Conservation (phyloP, 2,113 vertebrate species). For the Pseudorectes ferrugineus region DNA sequence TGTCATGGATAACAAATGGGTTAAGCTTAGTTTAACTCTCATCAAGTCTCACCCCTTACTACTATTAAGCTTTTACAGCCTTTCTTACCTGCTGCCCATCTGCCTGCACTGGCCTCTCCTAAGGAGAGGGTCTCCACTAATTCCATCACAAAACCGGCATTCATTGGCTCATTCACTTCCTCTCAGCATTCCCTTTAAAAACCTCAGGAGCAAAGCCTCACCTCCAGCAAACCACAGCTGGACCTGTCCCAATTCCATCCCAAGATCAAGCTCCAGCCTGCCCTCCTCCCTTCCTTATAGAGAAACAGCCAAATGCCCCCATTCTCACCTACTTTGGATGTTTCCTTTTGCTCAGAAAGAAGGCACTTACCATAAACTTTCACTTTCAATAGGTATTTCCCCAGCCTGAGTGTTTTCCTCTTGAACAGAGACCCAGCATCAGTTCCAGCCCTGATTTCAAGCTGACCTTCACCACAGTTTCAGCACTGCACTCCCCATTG, state of each 20-base stretch:
- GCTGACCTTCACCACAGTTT: not conserved
- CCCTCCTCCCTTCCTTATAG: not conserved
- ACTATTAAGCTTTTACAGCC: not conserved
- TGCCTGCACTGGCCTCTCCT: not conserved
- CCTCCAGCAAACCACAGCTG: not conserved
- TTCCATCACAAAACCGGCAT: not conserved
- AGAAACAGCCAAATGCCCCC: not conserved
- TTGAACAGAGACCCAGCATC: not conserved
- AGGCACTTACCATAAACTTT: not conserved
- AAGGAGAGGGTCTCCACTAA: not conserved
- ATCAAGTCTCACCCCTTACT: not conserved
- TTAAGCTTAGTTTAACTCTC: not conserved
- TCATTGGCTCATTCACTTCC: not conserved
- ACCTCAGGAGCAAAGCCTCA: not conserved
- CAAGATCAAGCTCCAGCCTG: not conserved
- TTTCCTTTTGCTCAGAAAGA: not conserved
- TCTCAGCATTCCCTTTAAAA: not conserved
- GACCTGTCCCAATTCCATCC: fast-evolving
- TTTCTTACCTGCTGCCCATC: not conserved
- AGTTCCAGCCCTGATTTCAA: not conserved
- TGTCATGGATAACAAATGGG: fast-evolving
- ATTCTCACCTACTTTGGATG: not conserved
- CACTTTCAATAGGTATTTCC: not conserved
- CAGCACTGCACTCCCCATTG: not conserved
- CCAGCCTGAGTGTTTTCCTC: not conserved